Evolutionary conservation across 2,888 invertebrate genomes (phyloP).

Genomic region (Pterostichus niger): DNA sequence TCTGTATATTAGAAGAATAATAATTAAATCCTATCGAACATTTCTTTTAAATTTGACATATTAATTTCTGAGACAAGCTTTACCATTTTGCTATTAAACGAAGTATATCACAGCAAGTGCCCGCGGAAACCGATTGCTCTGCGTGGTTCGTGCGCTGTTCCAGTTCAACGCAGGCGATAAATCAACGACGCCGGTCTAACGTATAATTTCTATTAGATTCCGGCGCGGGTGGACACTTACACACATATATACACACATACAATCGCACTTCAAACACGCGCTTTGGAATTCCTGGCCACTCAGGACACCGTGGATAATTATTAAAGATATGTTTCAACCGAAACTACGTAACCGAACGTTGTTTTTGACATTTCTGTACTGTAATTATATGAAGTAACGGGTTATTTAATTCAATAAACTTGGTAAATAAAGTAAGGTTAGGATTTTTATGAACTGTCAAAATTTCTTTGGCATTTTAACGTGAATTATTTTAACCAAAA

Average conservation of each 20-base stretch:
- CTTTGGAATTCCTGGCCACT: slow-evolving; percentile 18
- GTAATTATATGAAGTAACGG: slow-evolving; percentile 34
- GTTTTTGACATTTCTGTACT: slow-evolving; percentile 25
- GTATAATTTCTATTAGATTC: slow-evolving; percentile 58
- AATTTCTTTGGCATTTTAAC: not conserved
- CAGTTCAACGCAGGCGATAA: slow-evolving; percentile 57
- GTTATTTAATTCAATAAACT: slow-evolving; percentile 48
- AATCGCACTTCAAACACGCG: not conserved
- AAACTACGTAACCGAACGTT: slow-evolving; percentile 5
- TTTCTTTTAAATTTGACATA: too few relatives aligned
- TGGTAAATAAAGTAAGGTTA: slow-evolving; percentile 16
- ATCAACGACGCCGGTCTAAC: slow-evolving; percentile 44
- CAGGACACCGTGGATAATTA: slow-evolving; percentile 31
- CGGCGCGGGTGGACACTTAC: slow-evolving; percentile 54
- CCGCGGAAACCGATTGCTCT: slow-evolving; percentile 1
- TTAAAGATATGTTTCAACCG: slow-evolving; percentile 24
- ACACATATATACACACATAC: not conserved
- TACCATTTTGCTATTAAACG: not conserved
- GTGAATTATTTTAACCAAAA: too few relatives aligned
- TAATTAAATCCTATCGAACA: too few relatives aligned
- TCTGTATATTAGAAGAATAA: too few relatives aligned
- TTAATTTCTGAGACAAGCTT: too few relatives aligned
- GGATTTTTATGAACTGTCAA: slow-evolving; percentile 27
- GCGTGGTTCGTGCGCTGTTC: slow-evolving; percentile 43
- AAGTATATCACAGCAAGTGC: not conserved